Base-by-base conservation (phyloP, 2,113 vertebrate genomes). In the Cyanoramphus novaezelandiae region DNA sequence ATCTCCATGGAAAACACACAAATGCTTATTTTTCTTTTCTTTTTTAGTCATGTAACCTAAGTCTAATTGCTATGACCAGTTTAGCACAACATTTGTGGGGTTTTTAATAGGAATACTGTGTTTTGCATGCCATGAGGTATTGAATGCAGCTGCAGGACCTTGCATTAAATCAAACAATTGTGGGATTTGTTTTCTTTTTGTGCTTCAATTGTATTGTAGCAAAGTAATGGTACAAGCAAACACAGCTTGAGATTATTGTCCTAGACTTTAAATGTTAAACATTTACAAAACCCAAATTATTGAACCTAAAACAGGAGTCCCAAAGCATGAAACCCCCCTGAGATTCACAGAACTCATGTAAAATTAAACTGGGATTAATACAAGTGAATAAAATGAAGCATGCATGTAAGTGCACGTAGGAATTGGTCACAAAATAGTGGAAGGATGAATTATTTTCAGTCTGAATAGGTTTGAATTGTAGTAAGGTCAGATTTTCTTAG, bases 131-230 rank as follows among this genome's bases (percentile, higher is more conserved):
- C 7, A 1, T 0, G 10, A 63, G 35, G 24, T 23, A 13, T 1
- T 5, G 57, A 31, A 13, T 18, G 43, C 76, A 59, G 71, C 76
- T 81, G 31, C 52, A 44, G 46, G 25, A 20, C 28, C 41, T 44
- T 37, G 0, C 1, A 1, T 20, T 19, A 3, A 29, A 5, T 35
- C 2, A 25, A 82, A 43, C 1, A 0, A 23, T 70, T 11, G 4
- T 8, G 44, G 53, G 17, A 10, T n/a, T 79, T 50, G 10, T 35
- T 63, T 62, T 70, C 25, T 50, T n/a, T 27, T 55, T 0, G 0
- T 25, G 9, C 29, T 29, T 59, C 15, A 3, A 0, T 52, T 63
- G 10, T 31, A 0, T 46, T 68, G 55, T 33, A 29, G 20, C 35
- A 43, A 17, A 15, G 3, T 4, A 23, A 43, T 3, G 13, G 25